Evolutionary conservation across 2,888 invertebrate species (phyloP), one percentile per base, ranked within the genome.

Genomic region (Mamestra brassicae): DNA sequence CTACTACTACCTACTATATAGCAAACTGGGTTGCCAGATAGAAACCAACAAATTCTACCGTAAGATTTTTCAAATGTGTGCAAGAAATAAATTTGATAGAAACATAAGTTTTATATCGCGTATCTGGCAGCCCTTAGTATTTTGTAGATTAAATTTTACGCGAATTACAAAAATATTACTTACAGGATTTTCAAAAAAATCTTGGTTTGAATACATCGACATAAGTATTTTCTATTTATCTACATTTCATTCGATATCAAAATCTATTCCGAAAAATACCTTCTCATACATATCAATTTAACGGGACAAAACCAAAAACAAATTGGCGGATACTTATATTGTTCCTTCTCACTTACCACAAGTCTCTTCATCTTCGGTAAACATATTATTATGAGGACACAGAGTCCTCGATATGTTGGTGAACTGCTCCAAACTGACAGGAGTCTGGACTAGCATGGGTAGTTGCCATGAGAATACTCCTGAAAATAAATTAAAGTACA

Each of bases 381-480:
- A 95, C 79, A 97, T 93, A 86, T 97, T 97, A 85, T 96, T 97
- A 70, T 97, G 96, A 4, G 97, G 97, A 91, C 98, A 97, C 26
- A 98, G 91, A 0, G 97, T 98, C 71, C 98, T 93, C 13, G 97
- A 97, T 68, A 97, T 97, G 78, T 96, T 96, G 36, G 92, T 94
- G 90, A 97, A 97, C 83, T 96, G 94, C 61, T 96, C 94, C 73
- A 94, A 85, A 7, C 93, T 96, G 17, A 97, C 95, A 2, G 97
- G 93, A 0, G 96, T 96, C 76, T 96, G 97, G 0, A 98, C 97
- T 65, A 97, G 87, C 87, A 98, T 95, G 0, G 98, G 98, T 11
- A 98, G 95, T 89, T 98, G 97, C 98, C 98, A 98, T 0, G 98
- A 98, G 74, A 98, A 94, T 2, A 98, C 97, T 65, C 98, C 97